These are phyloP conservation scores for Colinus virginianus DNA, from an alignment of 2,113 vertebrate genomes.

Conservation along the genomic window DNA sequence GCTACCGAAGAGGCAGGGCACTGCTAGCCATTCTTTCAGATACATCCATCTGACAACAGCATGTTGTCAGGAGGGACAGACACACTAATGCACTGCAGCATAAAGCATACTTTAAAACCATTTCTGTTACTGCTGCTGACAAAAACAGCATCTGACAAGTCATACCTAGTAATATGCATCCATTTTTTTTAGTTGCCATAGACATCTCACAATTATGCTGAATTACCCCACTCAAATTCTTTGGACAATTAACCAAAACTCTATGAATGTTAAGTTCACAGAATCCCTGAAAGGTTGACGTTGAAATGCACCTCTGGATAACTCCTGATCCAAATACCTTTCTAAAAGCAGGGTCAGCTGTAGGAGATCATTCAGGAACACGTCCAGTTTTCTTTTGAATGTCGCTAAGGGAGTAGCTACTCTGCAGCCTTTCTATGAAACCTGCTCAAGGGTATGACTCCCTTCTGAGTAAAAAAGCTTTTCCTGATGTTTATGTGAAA, in stretches of 20 bases:
- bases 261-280: background rate
- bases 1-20: background rate
- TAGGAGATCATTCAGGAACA: background rate
- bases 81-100: background rate
- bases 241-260: background rate
- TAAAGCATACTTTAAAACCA: background rate
- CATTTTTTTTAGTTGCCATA: background rate
- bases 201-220: background rate
- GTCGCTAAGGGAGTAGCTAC: background rate
- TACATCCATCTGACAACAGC: background rate
- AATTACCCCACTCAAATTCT: background rate
- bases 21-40: background rate
- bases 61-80: background rate
- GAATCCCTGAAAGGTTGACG: background rate
- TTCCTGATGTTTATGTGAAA: no score
- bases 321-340: background rate
- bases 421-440: no score
- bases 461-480: no score
- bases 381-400: background rate
- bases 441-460: no score
- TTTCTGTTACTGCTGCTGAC: background rate
- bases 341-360: background rate
- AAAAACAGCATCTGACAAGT: background rate
- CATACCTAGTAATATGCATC: background rate
- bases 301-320: background rate